Base-by-base conservation (phyloP, 2,888 invertebrate genomes). In the Pollenia angustigena region DNA sequence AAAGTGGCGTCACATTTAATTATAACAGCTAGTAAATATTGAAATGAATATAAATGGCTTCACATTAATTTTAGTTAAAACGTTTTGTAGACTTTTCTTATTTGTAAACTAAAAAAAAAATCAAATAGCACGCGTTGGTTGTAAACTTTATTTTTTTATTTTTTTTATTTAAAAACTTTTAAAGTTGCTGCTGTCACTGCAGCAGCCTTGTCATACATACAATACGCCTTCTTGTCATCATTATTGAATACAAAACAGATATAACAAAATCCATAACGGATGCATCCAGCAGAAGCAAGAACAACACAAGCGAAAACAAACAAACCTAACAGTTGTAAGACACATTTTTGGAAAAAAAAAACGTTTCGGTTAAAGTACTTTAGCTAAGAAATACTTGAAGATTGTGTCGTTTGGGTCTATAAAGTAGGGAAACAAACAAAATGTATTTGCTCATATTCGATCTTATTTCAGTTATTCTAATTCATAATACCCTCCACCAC, bases 41-140 rank as follows among this genome's bases (percentile, higher is more conserved):
- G 11, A 46, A 75, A 80, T 75, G 60, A 75, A 76, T 81, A 81
- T 60, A 66, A 81, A 81, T 72, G 71, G 46, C 40, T 81, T 76
- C 60, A 78, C 81, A 85, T 85, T 56, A 60, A 85, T 81, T 81
- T 71, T 42, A 50, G 46, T 71, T 42, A 71, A 85, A 85, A 76
- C 18, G 48, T 75, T 80, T 69, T 54, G 7, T 52, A 72, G 46
- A 46, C 14, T 44, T 60, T 48, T 56, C 42, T 44, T 14, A 32
- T 10, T 54, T 71, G 40, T 40, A 14, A 2, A 32, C 32, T 14
- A 18, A 7, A 6, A 0, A 71, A 71, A 81, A 78, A 48, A 32
- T 69, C 64, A 48, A 62, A 71, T 80, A 52, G 80, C 80, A 69
- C 81, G 81, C 81, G 76, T 78, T 81, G 72, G 81, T 48, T 81